Conservation (phyloP, 2,888 invertebrate genomes). For the Pollenia griseotomentosa region DNA sequence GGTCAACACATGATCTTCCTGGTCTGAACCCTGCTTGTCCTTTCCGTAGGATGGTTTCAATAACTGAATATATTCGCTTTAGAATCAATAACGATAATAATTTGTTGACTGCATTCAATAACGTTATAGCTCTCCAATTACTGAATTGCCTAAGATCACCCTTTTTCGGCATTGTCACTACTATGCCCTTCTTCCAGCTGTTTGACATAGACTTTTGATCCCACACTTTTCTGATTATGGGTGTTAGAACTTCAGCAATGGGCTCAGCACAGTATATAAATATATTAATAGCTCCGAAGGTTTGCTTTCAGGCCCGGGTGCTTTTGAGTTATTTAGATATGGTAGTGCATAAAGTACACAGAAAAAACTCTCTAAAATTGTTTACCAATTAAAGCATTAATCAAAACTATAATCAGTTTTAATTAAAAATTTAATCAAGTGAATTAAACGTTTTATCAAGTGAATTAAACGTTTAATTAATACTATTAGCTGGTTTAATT, state of each 20-base stretch:
- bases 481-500: too few relatives aligned
- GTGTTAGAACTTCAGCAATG: neutral
- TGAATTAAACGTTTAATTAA: too few relatives aligned
- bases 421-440: too few relatives aligned
- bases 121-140: constrained; percentile 19
- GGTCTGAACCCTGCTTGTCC: constrained; percentile 19
- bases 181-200: constrained; percentile 1
- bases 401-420: too few relatives aligned
- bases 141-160: neutral
- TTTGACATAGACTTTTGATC: neutral
- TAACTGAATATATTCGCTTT: constrained; percentile 2
- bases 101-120: constrained; percentile 17
- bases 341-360: too few relatives aligned
- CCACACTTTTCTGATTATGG: neutral
- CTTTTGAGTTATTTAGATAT: neutral
- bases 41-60: constrained; percentile 8
- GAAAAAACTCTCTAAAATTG: too few relatives aligned
- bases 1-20: too few relatives aligned
- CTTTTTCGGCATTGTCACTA: constrained; percentile 12
- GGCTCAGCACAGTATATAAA: neutral
- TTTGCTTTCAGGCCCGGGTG: neutral
- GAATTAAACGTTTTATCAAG: too few relatives aligned
- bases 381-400: too few relatives aligned
- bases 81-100: constrained; percentile 1
- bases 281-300: neutral